Conservation (phyloP, 2,888 invertebrate genomes). For the Galeruca laticollis region DNA sequence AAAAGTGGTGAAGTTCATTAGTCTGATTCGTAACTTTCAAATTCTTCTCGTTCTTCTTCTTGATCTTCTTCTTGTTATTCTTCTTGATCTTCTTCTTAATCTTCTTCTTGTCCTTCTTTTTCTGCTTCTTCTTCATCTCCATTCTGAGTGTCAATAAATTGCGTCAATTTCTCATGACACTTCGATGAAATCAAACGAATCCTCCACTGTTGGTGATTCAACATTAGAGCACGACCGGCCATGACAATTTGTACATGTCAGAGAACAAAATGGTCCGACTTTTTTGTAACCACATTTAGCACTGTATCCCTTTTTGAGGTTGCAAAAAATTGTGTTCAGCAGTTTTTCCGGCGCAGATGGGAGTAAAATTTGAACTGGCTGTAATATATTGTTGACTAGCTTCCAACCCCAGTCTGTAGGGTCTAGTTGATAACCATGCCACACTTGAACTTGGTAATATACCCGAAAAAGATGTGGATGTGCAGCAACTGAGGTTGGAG, state of each 20-base stretch:
- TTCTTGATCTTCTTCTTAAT: constrained; percentile 3
- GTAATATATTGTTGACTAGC: not conserved
- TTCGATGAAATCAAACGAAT: too few species aligned
- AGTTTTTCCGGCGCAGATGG: not conserved
- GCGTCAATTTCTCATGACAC: too few species aligned
- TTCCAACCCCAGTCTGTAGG: not conserved
- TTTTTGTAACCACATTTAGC: constrained; percentile 19
- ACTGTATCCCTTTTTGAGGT: constrained; percentile 23
- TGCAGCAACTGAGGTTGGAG: constrained; percentile 4
- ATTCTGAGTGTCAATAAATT: too few species aligned
- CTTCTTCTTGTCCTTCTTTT: too few species aligned
- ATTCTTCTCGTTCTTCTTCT: constrained; percentile 10
- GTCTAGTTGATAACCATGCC: constrained; percentile 4
- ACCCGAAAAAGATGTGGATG: not conserved
- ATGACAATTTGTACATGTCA: too few species aligned
- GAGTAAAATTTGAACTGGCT: not conserved
- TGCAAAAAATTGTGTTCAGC: constrained; percentile 27
- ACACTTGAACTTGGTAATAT: not conserved
- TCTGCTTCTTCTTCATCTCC: not conserved
- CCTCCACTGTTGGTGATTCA: too few species aligned
- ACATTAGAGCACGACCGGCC: too few species aligned
- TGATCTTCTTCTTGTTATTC: too few species aligned
- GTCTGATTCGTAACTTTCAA: constrained; percentile 12
- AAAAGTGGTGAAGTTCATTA: constrained; percentile 11
- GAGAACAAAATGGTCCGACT: constrained; percentile 23